These are phyloP conservation scores for Crambe crambe DNA, from an alignment of 37 sponge, comb jelly and placozoan genomes.

Conservation along the genomic window DNA sequence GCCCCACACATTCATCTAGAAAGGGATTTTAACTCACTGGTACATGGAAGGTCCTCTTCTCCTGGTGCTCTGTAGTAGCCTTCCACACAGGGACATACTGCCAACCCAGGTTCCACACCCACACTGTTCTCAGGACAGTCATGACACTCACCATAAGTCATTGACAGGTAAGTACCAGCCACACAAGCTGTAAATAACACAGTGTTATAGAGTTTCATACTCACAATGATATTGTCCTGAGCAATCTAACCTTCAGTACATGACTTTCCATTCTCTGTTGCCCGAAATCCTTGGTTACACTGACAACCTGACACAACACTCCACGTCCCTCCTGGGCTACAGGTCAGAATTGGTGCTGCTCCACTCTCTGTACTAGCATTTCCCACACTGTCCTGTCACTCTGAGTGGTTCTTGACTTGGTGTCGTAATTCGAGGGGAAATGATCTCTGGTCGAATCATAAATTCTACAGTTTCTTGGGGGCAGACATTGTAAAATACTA, in stretches of 20 bases:
- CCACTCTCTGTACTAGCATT: background rate
- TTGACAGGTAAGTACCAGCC: background rate
- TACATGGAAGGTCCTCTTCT: conserved; percentile 17
- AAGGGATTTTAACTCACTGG: too few relatives aligned
- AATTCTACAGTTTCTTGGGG: conserved; percentile 20
- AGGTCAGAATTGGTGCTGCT: background rate
- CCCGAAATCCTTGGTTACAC: conserved; percentile 1
- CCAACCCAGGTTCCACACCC: background rate
- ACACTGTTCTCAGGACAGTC: conserved; percentile 26
- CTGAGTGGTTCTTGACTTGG: background rate
- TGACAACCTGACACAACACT: conserved; percentile 1
- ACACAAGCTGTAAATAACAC: too few relatives aligned
- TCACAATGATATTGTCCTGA: too few relatives aligned
- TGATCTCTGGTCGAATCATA: conserved; percentile 16
- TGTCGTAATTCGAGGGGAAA: conserved; percentile 21
- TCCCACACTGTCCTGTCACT: conserved; percentile 7
- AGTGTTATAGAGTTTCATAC: too few relatives aligned
- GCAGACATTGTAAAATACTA: conserved; percentile 57
- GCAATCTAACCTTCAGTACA: background rate
- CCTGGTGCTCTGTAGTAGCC: conserved; percentile 37
- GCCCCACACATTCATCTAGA: too few relatives aligned
- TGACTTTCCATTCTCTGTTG: background rate
- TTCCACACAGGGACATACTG: conserved; percentile 31
- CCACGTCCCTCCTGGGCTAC: conserved; percentile 19
- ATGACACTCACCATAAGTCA: background rate